Conservation (phyloP, 2,888 invertebrate species). For the Plagiodera versicolora region DNA sequence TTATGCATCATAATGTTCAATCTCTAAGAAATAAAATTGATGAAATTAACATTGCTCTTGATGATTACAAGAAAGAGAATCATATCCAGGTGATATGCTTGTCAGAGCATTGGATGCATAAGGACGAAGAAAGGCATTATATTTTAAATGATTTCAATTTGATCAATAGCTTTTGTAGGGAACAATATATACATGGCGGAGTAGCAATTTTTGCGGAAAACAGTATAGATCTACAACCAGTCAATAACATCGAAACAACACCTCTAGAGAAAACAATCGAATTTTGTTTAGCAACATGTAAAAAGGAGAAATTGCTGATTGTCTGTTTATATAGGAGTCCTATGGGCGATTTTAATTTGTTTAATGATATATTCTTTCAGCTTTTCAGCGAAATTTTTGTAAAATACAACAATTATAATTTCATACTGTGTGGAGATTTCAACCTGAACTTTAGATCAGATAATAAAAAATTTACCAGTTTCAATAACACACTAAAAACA, state of each 20-base stretch:
- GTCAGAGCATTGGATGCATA: slow-evolving; percentile 3
- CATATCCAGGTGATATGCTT: not conserved
- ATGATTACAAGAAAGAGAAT: not conserved
- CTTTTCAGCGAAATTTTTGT: not conserved
- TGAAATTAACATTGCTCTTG: not conserved
- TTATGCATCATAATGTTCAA: slow-evolving; percentile 2
- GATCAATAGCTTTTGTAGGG: not conserved
- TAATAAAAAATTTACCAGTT: not conserved
- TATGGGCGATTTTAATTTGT: not conserved
- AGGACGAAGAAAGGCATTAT: not conserved
- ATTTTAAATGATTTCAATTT: not conserved
- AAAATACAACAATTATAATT: not conserved
- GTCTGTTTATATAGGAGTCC: not conserved
- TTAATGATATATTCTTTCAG: not conserved
- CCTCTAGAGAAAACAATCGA: not conserved
- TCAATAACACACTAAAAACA: not conserved
- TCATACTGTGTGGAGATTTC: not conserved
- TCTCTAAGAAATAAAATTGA: not conserved
- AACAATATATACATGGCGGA: not conserved
- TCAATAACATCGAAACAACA: not conserved
- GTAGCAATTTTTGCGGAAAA: slow-evolving; percentile 2
- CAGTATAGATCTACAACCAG: not conserved
- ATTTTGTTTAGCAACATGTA: slow-evolving; percentile 1
- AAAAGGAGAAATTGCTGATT: not conserved
- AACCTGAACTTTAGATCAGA: not conserved